These are phyloP conservation scores for Scarus forsteni DNA, from an alignment of 2,797 vertebrate species.

Conservation along the genomic window DNA sequence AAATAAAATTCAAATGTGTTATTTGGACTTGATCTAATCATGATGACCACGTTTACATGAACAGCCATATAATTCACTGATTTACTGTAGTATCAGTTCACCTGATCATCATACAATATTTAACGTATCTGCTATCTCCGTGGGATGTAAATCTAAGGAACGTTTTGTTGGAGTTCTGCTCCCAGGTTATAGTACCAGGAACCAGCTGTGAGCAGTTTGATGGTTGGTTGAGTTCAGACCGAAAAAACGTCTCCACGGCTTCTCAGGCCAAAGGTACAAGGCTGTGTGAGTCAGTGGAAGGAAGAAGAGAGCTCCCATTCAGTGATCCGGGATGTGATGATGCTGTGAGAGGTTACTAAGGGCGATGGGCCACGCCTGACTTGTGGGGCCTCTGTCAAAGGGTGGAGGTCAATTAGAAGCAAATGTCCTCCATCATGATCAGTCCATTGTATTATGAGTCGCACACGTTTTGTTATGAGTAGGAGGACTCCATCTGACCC, in stretches of 20 bases:
- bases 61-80: no score
- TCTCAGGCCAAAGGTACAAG: slow-evolving; percentile 68
- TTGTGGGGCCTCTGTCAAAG: slow-evolving; percentile 41
- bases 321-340: slow-evolving; percentile 50
- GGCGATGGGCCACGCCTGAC: slow-evolving; percentile 55
- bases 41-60: no score
- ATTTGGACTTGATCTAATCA: no score
- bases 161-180: slow-evolving; percentile 47
- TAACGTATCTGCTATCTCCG: slow-evolving; percentile 30
- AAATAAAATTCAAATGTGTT: no score
- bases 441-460: slow-evolving; percentile 48
- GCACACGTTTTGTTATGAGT: slow-evolving; percentile 57
- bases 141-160: slow-evolving; percentile 39
- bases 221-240: slow-evolving; percentile 77
- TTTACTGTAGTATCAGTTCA: no score
- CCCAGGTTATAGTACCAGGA: slow-evolving; percentile 59
- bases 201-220: slow-evolving; percentile 79
- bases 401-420: slow-evolving; percentile 76
- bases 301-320: slow-evolving; percentile 38
- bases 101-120: slow-evolving; percentile 1
- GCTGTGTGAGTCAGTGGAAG: slow-evolving; percentile 50
- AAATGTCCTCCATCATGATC: slow-evolving; percentile 73
- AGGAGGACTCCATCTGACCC: slow-evolving; percentile 65
- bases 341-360: slow-evolving; percentile 61
- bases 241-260: slow-evolving; percentile 64